Conservation (phyloP, 2,797 vertebrate genomes). For the Trachurus trachurus region DNA sequence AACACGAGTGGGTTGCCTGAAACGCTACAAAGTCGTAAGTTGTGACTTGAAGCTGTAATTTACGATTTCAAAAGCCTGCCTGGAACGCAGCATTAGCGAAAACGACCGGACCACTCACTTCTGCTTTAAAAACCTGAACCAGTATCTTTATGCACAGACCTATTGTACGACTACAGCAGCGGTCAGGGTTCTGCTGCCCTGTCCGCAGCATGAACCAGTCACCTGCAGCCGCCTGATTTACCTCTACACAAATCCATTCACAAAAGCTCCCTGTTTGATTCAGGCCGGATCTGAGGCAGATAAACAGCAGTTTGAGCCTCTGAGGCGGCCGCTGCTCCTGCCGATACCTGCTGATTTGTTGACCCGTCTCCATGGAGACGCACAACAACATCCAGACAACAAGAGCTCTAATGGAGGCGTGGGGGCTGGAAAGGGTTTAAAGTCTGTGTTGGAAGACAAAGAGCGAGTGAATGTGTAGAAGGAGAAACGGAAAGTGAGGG, state of each 20-base stretch:
- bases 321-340: background rate
- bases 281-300: conserved; percentile 25
- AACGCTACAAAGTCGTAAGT: too few species aligned
- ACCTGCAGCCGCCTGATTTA: conserved; percentile 23
- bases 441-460: conserved; percentile 24
- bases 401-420: conserved; percentile 20
- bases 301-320: background rate
- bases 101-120: too few species aligned
- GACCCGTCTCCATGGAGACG: conserved; percentile 67
- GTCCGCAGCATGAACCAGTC: background rate
- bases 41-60: too few species aligned
- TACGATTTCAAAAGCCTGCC: too few species aligned
- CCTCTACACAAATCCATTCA: conserved; percentile 40
- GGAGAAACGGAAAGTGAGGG: conserved; percentile 38
- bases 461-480: conserved; percentile 2
- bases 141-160: too few species aligned
- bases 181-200: background rate
- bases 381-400: conserved; percentile 60
- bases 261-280: background rate
- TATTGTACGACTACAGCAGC: background rate
- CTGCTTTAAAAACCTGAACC: background rate
- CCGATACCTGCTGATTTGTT: conserved; percentile 62
- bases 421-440: conserved; percentile 12
- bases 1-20: too few species aligned
- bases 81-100: too few species aligned